These are phyloP conservation scores for Cochlearius cochlearius DNA, from an alignment of 2,113 vertebrate genomes.

Conservation along the genomic window DNA sequence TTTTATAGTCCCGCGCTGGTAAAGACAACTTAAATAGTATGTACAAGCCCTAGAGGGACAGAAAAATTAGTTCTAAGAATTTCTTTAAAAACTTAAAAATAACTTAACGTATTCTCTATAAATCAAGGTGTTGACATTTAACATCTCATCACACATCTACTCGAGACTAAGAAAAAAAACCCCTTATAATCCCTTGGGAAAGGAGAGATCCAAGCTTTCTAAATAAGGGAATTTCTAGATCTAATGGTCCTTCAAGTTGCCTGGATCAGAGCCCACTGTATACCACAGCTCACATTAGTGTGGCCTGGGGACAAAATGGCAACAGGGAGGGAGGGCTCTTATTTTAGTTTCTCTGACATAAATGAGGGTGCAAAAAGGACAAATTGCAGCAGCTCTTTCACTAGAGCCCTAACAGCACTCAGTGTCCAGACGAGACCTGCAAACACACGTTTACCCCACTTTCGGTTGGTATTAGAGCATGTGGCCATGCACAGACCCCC, in stretches of 20 bases:
- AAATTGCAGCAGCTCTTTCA: not conserved
- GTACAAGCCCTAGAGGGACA: not conserved
- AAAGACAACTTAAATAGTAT: not conserved
- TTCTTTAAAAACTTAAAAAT: not conserved
- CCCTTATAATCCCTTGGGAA: not conserved
- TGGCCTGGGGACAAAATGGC: not conserved
- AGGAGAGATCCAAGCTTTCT: not conserved
- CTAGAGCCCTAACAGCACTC: not conserved
- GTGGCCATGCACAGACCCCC: not conserved
- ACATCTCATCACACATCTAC: not conserved
- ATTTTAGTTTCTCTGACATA: not conserved
- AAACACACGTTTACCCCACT: rapidly evolving
- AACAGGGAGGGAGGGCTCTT: not conserved
- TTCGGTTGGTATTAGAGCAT: not conserved
- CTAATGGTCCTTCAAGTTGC: not conserved
- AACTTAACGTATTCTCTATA: not conserved
- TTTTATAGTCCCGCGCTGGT: not conserved
- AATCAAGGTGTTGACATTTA: not conserved
- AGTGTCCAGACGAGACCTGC: rapidly evolving
- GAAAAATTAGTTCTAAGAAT: not conserved
- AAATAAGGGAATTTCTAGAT: not conserved
- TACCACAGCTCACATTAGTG: not conserved
- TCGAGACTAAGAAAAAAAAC: not conserved
- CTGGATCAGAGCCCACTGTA: not conserved
- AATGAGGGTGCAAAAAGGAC: not conserved